Base-by-base conservation (phyloP, 2,888 invertebrate genomes). In the Teleiodes luculella region DNA sequence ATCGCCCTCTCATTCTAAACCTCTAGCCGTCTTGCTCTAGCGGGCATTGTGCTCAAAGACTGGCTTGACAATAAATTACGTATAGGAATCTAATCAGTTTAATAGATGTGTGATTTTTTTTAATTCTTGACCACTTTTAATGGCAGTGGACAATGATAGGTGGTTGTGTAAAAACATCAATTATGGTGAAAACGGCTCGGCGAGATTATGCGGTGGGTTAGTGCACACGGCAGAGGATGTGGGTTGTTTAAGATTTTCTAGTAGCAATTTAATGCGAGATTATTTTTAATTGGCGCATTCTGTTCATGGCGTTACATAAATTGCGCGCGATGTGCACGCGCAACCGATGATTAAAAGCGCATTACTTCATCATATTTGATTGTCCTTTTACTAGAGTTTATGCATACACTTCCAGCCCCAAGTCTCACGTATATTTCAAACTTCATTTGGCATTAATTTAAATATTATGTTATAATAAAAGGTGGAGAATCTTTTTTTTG, bases 71-170 rank as follows among this genome's bases (percentile, higher is more conserved):
- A 88, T 88, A 88, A 88, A 87, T 88, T 85, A 87, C 83, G 76
- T 84, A 87, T 86, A 80, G 83, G 80, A 86, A 86, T 88, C 89
- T 88, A 88, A 89, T 88, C 88, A 86, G 81, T 86, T 83, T 86
- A 86, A 85, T 86, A 86, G 84, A 81, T 80, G 80, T 83, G 80
- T 83, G 82, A 78, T 83, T 83, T 86, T 86, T 83, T 85, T 79
- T 70, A 60, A 66, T 67, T 64, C 63, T 65, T 66, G 62, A 66
- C 67, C 65, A 65, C 70, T 74, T 68, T 74, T 80, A 78, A 78
- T 79, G 74, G 73, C 67, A 59, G 55, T 53, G 56, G 53, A 57
- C 56, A 57, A 57, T 57, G 56, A 57, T 57, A 53, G 53, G 56
- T 53, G 53, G 56, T 47, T 47, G 46, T 28, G 24, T 51, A 64